These are phyloP conservation scores for Leucozona laternaria DNA, from an alignment of 2,888 invertebrate species.

Conservation along the genomic window DNA sequence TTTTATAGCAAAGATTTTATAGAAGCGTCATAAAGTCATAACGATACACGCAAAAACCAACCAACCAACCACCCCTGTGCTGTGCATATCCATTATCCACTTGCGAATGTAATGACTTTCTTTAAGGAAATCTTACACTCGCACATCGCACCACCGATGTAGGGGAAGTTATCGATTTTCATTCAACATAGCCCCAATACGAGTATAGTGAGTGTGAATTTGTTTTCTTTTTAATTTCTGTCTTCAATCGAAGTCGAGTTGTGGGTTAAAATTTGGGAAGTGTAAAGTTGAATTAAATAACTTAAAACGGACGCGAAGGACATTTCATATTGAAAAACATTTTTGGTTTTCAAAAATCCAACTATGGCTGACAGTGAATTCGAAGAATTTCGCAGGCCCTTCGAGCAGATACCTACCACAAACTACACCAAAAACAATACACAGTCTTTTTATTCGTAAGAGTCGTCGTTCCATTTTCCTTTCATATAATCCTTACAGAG, in stretches of 20 bases:
- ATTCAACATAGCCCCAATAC: conserved; percentile 60
- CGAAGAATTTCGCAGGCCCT: conserved; percentile 95
- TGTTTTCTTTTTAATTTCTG: conserved; percentile 69
- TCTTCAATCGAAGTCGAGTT: conserved; percentile 28
- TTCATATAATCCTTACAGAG: background rate
- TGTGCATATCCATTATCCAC: background rate
- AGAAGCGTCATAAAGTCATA: conserved; percentile 15
- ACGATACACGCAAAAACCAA: conserved; percentile 36
- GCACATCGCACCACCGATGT: conserved; percentile 23
- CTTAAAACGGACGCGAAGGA: conserved; percentile 27
- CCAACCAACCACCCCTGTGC: conserved; percentile 40
- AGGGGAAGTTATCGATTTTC: conserved; percentile 74
- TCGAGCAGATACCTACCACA: conserved; percentile 91
- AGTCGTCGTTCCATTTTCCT: conserved; percentile 61
- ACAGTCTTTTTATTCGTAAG: conserved; percentile 95
- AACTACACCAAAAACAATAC: conserved; percentile 87
- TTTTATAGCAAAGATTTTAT: conserved; percentile 62
- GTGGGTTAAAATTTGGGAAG: conserved; percentile 11
- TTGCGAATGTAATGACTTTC: conserved; percentile 54
- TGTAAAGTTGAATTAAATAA: conserved; percentile 7
- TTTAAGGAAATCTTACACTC: conserved; percentile 68
- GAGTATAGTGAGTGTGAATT: conserved; percentile 63
- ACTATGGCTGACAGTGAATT: conserved; percentile 96
- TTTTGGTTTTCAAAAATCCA: conserved; percentile 20
- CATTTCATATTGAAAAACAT: conserved; percentile 12